Conservation (phyloP, 2,888 invertebrate species). For the Andrena dorsata region DNA sequence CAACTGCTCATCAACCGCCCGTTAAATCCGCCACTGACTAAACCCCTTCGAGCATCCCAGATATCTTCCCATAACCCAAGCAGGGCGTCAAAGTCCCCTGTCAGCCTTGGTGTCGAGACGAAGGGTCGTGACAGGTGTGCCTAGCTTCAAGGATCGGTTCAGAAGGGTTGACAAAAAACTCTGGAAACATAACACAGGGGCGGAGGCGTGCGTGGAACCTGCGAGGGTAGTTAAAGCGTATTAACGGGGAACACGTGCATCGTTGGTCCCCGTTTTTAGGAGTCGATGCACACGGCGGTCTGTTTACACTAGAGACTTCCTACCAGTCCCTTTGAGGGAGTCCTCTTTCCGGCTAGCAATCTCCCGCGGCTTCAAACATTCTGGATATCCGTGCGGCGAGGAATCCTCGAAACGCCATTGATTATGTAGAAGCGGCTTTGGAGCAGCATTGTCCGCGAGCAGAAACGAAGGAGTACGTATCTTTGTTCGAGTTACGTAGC, state of each 20-base stretch:
- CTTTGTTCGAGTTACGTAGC: background rate
- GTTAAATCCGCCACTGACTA: too few relatives aligned
- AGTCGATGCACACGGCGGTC: conserved; percentile 39
- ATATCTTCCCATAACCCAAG: background rate
- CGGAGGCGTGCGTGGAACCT: background rate
- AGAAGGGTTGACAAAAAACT: conserved; percentile 57
- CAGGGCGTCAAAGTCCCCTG: conserved; percentile 4
- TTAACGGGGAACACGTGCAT: conserved; percentile 70
- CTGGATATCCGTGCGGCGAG: conserved; percentile 46
- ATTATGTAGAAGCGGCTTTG: background rate
- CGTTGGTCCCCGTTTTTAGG: conserved; percentile 46
- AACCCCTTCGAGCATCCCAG: too few relatives aligned
- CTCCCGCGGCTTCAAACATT: conserved; percentile 32
- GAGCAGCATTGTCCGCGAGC: background rate
- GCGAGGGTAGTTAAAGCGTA: conserved; percentile 40
- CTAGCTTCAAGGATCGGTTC: background rate
- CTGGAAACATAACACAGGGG: conserved; percentile 12
- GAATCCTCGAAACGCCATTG: background rate
- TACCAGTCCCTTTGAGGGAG: conserved; percentile 57
- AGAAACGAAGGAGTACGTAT: background rate
- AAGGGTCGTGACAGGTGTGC: conserved; percentile 36
- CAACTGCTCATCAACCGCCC: too few relatives aligned
- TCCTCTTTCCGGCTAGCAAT: conserved; percentile 52
- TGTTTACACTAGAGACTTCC: conserved; percentile 71
- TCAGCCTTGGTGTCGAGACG: background rate